These are phyloP conservation scores for Lamproptera curius DNA, from an alignment of 2,888 invertebrate species.

Conservation along the genomic window DNA sequence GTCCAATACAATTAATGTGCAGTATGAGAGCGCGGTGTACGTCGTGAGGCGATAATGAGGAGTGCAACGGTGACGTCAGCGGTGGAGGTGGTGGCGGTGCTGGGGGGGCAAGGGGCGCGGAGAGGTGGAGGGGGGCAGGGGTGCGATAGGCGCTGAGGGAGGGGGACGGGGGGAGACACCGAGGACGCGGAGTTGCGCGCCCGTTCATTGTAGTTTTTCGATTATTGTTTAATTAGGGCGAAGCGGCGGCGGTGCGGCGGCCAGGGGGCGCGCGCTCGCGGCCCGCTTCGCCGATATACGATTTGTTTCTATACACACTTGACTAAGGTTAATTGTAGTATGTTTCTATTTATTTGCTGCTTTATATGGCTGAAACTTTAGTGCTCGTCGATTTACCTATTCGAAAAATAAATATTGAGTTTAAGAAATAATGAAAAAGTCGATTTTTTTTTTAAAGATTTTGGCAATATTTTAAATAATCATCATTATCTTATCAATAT, in stretches of 20 bases:
- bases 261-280: constrained; percentile 53
- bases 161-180: constrained; percentile 31
- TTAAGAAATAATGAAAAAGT: too few relatives aligned
- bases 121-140: constrained; percentile 32
- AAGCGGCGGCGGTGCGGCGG: constrained; percentile 77
- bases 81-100: constrained; percentile 28
- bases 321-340: too few relatives aligned
- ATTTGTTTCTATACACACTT: too few relatives aligned
- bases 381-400: too few relatives aligned
- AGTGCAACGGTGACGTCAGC: constrained; percentile 72
- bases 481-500: too few relatives aligned
- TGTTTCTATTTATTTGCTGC: too few relatives aligned
- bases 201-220: constrained; percentile 78
- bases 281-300: too few relatives aligned
- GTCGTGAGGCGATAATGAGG: constrained; percentile 72
- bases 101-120: constrained; percentile 38
- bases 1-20: constrained; percentile 19
- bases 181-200: constrained; percentile 64
- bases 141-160: constrained; percentile 27
- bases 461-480: too few relatives aligned
- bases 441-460: too few relatives aligned
- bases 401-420: too few relatives aligned
- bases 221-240: constrained; percentile 79
- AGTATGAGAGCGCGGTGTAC: constrained; percentile 26
- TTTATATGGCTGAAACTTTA: too few relatives aligned